These are phyloP conservation scores for Phacellophora camtschatica DNA, from an alignment of 30 jellyfish, hydroid and myxozoan genomes.

Conservation along the genomic window DNA sequence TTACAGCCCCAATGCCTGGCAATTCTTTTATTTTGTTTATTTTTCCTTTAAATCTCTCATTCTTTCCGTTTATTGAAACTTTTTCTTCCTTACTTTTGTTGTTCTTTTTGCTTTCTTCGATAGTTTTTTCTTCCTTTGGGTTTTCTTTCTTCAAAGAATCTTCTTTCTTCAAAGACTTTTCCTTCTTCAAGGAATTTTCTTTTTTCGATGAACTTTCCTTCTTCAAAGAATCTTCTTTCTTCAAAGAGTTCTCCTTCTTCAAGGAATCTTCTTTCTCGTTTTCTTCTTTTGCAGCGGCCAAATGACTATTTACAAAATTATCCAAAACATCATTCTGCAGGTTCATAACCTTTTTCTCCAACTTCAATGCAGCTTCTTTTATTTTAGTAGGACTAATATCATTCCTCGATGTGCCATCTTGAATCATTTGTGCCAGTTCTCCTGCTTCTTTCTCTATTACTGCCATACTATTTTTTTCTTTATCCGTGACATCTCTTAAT, in stretches of 20 bases:
- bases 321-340: constrained; percentile 11
- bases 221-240: neutral
- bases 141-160: neutral
- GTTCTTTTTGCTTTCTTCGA: neutral
- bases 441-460: constrained; percentile 14
- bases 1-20: no score
- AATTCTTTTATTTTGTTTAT: neutral
- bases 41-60: neutral
- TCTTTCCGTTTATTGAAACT: neutral
- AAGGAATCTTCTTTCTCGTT: neutral
- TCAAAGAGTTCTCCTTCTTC: neutral
- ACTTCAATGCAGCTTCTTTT: constrained; percentile 14
- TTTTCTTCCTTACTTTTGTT: neutral
- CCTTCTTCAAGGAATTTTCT: neutral
- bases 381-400: neutral
- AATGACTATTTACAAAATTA: neutral
- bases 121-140: constrained; percentile 16
- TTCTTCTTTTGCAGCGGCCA: neutral
- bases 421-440: constrained; percentile 19
- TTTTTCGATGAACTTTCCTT: neutral
- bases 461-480: neutral
- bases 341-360: constrained; percentile 2
- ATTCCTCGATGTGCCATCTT: neutral
- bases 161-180: constrained; percentile 8
- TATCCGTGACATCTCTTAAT: neutral